These are phyloP conservation scores for Cryptophagus acutangulus DNA, from an alignment of 2,888 invertebrate genomes.

Conservation along the genomic window DNA sequence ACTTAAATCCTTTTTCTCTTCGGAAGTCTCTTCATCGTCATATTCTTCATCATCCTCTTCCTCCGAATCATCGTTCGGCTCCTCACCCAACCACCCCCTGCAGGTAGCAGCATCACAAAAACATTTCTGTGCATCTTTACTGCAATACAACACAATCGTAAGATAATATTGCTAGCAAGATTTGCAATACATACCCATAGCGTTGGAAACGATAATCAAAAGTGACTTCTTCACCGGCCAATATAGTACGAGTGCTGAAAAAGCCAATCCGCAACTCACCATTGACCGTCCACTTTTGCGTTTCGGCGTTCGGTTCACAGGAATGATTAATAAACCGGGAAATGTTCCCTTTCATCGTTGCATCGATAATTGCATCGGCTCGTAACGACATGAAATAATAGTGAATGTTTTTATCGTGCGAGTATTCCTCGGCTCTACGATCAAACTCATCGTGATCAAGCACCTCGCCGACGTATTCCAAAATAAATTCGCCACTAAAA, in stretches of 20 bases:
- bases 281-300: slow-evolving; percentile 95
- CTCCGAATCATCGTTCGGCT: slow-evolving; percentile 68
- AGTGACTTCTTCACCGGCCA: slow-evolving; percentile 89
- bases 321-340: slow-evolving; percentile 98
- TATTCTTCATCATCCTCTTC: slow-evolving; percentile 54
- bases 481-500: slow-evolving; percentile 84
- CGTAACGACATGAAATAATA: slow-evolving; percentile 97
- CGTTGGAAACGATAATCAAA: slow-evolving; percentile 98
- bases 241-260: slow-evolving; percentile 81
- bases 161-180: slow-evolving; percentile 4
- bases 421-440: slow-evolving; percentile 80
- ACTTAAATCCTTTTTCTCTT: slow-evolving; percentile 33
- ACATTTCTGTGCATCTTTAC: slow-evolving; percentile 94
- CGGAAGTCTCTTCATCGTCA: slow-evolving; percentile 42
- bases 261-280: slow-evolving; percentile 94
- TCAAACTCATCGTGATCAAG: slow-evolving; percentile 86
- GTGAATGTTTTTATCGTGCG: slow-evolving; percentile 83
- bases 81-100: slow-evolving; percentile 92
- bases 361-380: slow-evolving; percentile 92
- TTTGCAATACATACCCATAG: slow-evolving; percentile 67
- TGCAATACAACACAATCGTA: slow-evolving; percentile 44
- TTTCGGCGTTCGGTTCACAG: slow-evolving; percentile 97
- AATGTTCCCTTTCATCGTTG: slow-evolving; percentile 90
- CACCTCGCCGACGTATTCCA: slow-evolving; percentile 99
- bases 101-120: slow-evolving; percentile 87